Conservation (phyloP, 2,797 vertebrate species). For the Acanthurus tractus region DNA sequence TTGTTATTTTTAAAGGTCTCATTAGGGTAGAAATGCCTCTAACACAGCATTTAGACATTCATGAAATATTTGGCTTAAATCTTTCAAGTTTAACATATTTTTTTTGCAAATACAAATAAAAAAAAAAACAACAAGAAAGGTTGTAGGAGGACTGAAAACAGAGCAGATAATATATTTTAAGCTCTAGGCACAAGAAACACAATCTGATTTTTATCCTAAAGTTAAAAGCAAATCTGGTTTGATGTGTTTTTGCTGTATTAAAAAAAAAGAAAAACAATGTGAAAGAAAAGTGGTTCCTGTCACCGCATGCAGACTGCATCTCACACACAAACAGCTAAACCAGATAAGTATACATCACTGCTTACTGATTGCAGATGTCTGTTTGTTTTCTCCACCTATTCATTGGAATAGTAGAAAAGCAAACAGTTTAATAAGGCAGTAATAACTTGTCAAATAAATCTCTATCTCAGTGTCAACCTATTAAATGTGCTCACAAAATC, state of each 20-base stretch:
- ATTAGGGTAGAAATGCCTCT: neutral
- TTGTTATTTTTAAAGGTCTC: neutral
- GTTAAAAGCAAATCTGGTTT: neutral
- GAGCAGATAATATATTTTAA: neutral
- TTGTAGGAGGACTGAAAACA: neutral
- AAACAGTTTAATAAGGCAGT: neutral
- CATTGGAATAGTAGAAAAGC: conserved; percentile 7
- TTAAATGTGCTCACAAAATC: neutral
- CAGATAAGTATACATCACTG: neutral
- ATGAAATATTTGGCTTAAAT: neutral
- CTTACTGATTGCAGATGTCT: neutral
- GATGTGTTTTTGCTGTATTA: neutral
- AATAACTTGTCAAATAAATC: conserved; percentile 3
- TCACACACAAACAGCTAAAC: neutral
- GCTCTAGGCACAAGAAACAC: neutral
- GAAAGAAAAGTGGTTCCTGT: neutral
- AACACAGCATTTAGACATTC: neutral
- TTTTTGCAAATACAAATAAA: neutral
- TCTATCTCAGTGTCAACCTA: neutral
- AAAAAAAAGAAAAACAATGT: neutral
- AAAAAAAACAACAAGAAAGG: neutral
- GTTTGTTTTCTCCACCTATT: neutral
- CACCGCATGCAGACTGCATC: conserved; percentile 2
- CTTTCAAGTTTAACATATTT: neutral
- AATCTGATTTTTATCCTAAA: neutral